A percentile compares a stretch with the other conserved stretches of the same genome.
Conservation (phyloP, 2,888 invertebrate species). For the Ecliptopera silaceata region DNA sequence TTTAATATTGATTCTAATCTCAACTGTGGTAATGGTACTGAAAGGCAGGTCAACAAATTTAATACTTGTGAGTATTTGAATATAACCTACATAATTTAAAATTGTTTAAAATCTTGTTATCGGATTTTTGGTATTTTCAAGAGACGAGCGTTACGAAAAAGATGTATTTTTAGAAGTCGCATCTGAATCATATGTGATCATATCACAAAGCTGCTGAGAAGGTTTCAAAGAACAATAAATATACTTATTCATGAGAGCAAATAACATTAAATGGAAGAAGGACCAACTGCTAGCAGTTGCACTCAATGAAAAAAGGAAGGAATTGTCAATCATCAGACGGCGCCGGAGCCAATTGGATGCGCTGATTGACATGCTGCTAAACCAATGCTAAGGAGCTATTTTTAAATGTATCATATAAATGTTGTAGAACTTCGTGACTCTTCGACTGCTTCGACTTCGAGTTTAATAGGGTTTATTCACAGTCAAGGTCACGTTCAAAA, state of each 20-base stretch:
- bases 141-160: too few species aligned
- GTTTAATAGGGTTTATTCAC: constrained; percentile 9
- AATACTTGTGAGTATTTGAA: too few species aligned
- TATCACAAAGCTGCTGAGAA: too few species aligned
- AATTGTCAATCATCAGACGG: constrained; percentile 23
- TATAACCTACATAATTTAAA: too few species aligned
- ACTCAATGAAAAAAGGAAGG: constrained; percentile 22
- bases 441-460: neutral
- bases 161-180: too few species aligned
- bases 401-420: neutral
- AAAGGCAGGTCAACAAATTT: too few species aligned
- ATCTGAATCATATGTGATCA: too few species aligned
- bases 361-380: constrained; percentile 28
- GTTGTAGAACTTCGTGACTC: neutral
- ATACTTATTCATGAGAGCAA: neutral
- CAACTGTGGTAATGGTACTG: too few species aligned
- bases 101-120: too few species aligned
- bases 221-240: neutral
- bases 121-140: too few species aligned
- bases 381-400: constrained; percentile 8
- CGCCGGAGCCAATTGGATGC: constrained; percentile 24
- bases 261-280: constrained; percentile 1
- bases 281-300: neutral
- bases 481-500: constrained; percentile 13
- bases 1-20: too few species aligned